A percentile compares a stretch with the other conserved stretches of the same genome.
Conservation (phyloP, 2,113 vertebrate genomes). For the Ovis aries region ARS-UI_Ramb_v3.0 NC_056055.1:29534001-29534500, state of each 20-base stretch:
- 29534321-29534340: not conserved
- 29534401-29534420: too few relatives aligned
- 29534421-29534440: too few relatives aligned
- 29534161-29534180: not conserved
- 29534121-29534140: not conserved
- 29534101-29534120: not conserved
- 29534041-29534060: not conserved
- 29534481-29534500: too few relatives aligned
- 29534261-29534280: slow-evolving; percentile 21
- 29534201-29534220: not conserved
- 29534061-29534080: not conserved
- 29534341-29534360: not conserved
- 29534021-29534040: not conserved
- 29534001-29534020: not conserved
- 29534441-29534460: too few relatives aligned
- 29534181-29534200: not conserved
- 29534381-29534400: too few relatives aligned
- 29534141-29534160: not conserved
- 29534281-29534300: slow-evolving; percentile 6
- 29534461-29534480: too few relatives aligned
- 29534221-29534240: not conserved
- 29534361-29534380: not conserved
- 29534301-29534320: slow-evolving; percentile 20
- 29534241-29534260: slow-evolving; percentile 18
- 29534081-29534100: not conserved